Conservation (phyloP, 2,888 invertebrate species). For the Cephonodes hylas region DNA sequence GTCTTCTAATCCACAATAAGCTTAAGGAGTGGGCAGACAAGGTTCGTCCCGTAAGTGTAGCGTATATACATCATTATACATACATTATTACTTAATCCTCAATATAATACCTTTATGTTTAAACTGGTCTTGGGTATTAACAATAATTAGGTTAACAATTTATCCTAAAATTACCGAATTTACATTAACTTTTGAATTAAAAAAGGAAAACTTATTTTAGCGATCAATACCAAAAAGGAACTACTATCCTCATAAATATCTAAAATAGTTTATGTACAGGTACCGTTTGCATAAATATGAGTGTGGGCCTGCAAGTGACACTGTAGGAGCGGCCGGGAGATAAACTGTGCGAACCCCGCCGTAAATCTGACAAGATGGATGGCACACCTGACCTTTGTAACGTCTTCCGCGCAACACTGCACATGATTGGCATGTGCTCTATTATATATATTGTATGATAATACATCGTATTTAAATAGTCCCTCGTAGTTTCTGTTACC, state of each 20-base stretch:
- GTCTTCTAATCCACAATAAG: no score
- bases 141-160: no score
- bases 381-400: slow-evolving; percentile 51
- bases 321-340: slow-evolving; percentile 47
- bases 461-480: no score
- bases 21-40: no score
- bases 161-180: no score
- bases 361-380: slow-evolving; percentile 74
- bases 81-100: no score
- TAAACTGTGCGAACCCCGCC: slow-evolving; percentile 53
- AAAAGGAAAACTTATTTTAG: neutral
- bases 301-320: neutral
- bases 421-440: slow-evolving; percentile 16
- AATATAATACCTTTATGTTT: no score
- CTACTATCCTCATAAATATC: neutral
- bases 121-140: no score
- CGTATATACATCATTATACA: no score
- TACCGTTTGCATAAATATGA: slow-evolving; percentile 12
- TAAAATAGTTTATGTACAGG: neutral
- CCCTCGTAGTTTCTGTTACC: no score
- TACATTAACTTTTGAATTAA: neutral
- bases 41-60: no score
- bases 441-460: neutral
- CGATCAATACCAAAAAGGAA: neutral
- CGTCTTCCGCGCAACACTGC: slow-evolving; percentile 40